Evolutionary conservation across 1,140 invertebrate species (phyloP).

Genomic region (Micrasema minimum): DNA sequence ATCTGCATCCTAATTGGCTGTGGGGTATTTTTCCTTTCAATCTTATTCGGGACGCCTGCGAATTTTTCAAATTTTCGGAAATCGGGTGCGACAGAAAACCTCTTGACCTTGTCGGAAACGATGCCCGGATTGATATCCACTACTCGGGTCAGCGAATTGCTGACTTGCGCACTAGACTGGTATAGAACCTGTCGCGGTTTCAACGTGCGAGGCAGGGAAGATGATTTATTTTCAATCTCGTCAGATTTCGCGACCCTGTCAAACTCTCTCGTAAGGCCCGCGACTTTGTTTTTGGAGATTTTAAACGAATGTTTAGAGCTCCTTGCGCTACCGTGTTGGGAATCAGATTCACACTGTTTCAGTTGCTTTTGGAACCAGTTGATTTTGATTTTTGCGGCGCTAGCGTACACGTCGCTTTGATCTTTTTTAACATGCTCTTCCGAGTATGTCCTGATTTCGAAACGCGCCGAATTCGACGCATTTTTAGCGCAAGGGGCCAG

Average conservation of each 20-base stretch:
- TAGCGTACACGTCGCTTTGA: slow-evolving; percentile 58
- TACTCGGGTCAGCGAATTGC: slow-evolving; percentile 10
- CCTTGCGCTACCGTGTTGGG: slow-evolving; percentile 56
- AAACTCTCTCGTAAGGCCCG: slow-evolving; percentile 43
- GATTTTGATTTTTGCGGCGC: slow-evolving; percentile 63
- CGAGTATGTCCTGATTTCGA: slow-evolving; percentile 63
- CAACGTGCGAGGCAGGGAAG: slow-evolving; percentile 50
- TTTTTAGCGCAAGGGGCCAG: slow-evolving; percentile 43
- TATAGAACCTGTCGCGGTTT: neutral
- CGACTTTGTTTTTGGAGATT: slow-evolving; percentile 36
- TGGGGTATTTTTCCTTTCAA: neutral
- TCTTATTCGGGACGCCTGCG: neutral
- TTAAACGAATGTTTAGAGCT: slow-evolving; percentile 55
- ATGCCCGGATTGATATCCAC: slow-evolving; percentile 57
- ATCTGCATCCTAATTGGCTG: slow-evolving; percentile 34
- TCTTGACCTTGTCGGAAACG: slow-evolving; percentile 63
- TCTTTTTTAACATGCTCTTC: slow-evolving; percentile 58
- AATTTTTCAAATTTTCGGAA: neutral
- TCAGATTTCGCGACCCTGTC: slow-evolving; percentile 6
- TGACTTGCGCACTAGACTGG: neutral
- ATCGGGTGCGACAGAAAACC: slow-evolving; percentile 55
- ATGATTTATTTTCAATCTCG: slow-evolving; percentile 9
- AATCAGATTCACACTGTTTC: slow-evolving; percentile 57
- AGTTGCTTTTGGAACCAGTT: slow-evolving; percentile 66
- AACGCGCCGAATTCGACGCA: slow-evolving; percentile 58